phyloP scores from a whole-genome alignment of 1,140 invertebrate species.

The Trachymyrmex septentrionalis region DNA sequence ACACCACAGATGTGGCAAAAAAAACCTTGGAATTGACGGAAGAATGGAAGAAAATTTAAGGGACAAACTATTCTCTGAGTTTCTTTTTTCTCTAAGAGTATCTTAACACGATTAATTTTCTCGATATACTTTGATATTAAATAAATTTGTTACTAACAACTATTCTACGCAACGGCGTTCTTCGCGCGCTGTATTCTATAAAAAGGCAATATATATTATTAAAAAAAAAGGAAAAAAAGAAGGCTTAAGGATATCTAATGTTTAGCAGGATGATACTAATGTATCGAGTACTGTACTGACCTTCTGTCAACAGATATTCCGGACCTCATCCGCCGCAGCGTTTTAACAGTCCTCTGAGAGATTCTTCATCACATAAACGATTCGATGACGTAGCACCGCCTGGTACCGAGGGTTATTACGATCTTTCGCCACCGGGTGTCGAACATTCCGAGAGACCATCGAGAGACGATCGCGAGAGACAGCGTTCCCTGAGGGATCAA shows the following conservation, averaged over 20 bases:
- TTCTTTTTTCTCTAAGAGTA: conserved; percentile 11
- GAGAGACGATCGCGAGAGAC: conserved; percentile 78
- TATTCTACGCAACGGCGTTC: neutral
- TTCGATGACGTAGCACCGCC: conserved; percentile 86
- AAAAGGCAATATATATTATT: conserved; percentile 19
- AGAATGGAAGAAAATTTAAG: conserved; percentile 29
- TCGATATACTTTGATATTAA: neutral
- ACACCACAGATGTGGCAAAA: neutral
- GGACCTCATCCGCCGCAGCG: conserved; percentile 74
- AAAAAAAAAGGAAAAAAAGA: neutral
- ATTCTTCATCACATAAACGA: conserved; percentile 79
- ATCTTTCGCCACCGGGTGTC: conserved; percentile 85
- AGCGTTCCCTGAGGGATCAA: conserved; percentile 74
- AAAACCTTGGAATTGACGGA: neutral
- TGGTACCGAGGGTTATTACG: conserved; percentile 86
- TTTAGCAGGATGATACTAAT: neutral
- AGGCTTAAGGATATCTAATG: neutral
- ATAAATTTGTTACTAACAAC: conserved; percentile 54
- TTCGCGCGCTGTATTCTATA: neutral
- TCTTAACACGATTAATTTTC: conserved; percentile 45
- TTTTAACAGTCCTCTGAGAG: conserved; percentile 79
- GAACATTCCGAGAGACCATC: conserved; percentile 81
- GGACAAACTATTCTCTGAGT: neutral
- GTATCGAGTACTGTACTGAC: conserved; percentile 63
- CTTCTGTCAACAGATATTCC: conserved; percentile 84